Evolutionary conservation across 2,113 vertebrate genomes (phyloP).

Genomic region (Paedocypris sp.): DNA sequence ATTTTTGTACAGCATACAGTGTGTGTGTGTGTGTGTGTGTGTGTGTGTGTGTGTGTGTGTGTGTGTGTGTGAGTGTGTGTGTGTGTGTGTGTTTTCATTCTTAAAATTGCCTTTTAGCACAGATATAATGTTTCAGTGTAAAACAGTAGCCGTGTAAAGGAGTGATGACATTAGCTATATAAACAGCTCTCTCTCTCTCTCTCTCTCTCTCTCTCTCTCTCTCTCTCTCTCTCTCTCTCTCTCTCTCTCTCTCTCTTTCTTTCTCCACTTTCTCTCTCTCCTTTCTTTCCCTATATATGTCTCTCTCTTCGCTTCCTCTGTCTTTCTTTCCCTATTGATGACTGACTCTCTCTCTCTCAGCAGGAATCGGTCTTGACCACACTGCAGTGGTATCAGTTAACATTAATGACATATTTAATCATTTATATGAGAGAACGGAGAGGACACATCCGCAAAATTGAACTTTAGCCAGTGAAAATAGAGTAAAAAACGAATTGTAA

Average conservation of each 20-base stretch:
- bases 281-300: neutral
- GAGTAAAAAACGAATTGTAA: too few species aligned
- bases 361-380: slow-evolving; percentile 16
- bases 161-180: slow-evolving; percentile 21
- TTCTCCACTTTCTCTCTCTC: too few species aligned
- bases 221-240: neutral
- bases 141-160: neutral
- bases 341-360: neutral
- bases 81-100: neutral
- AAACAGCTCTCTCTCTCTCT: neutral
- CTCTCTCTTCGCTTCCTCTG: neutral
- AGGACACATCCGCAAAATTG: slow-evolving; percentile 9
- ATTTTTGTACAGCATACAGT: too few species aligned
- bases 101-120: neutral
- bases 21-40: too few species aligned
- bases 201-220: slow-evolving; percentile 10
- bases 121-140: slow-evolving; percentile 14
- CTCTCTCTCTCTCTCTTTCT: slow-evolving; percentile 8
- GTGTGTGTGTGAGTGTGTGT: neutral
- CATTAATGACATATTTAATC: slow-evolving; percentile 49
- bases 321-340: slow-evolving; percentile 14
- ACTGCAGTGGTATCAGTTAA: slow-evolving; percentile 47
- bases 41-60: too few species aligned
- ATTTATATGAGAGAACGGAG: slow-evolving; percentile 41
- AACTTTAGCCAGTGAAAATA: slow-evolving; percentile 12